These are phyloP conservation scores for Pristiophorus japonicus DNA, from an alignment of 2,113 vertebrate genomes.

Conservation along the genomic window DNA sequence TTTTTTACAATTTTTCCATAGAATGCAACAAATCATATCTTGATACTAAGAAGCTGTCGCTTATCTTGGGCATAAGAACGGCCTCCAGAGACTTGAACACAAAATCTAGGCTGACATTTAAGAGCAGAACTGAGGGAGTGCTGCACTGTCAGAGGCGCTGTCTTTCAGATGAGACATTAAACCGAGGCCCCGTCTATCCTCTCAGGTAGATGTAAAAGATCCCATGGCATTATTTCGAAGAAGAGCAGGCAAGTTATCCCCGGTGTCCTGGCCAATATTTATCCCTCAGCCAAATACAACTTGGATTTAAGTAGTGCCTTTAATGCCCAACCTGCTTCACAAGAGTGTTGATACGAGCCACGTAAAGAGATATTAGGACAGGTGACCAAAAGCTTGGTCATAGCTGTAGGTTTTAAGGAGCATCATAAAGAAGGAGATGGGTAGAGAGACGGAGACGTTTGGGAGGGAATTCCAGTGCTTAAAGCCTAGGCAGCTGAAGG, in stretches of 20 bases:
- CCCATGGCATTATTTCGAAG: not conserved
- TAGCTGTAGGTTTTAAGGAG: no score
- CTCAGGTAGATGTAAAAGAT: no score
- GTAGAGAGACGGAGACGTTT: no score
- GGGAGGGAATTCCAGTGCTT: no score
- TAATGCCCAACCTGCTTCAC: not conserved
- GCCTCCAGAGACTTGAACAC: not conserved
- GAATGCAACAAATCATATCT: no score
- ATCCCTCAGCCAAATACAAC: not conserved
- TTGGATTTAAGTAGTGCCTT: not conserved
- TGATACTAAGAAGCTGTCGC: not conserved
- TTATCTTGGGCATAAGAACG: not conserved
- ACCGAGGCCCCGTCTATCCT: not conserved
- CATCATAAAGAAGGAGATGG: no score
- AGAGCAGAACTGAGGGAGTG: not conserved
- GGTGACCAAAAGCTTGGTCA: no score
- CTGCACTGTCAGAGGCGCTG: not conserved
- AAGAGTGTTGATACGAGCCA: not conserved
- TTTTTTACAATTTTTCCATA: no score
- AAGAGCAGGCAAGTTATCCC: not conserved
- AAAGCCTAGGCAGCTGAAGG: no score
- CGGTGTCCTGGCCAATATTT: not conserved
- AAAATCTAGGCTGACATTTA: not conserved
- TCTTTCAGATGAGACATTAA: not conserved
- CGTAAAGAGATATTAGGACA: not conserved